Evolutionary conservation across 2,113 vertebrate genomes (phyloP).

Genomic region (Amia ocellicauda): DNA sequence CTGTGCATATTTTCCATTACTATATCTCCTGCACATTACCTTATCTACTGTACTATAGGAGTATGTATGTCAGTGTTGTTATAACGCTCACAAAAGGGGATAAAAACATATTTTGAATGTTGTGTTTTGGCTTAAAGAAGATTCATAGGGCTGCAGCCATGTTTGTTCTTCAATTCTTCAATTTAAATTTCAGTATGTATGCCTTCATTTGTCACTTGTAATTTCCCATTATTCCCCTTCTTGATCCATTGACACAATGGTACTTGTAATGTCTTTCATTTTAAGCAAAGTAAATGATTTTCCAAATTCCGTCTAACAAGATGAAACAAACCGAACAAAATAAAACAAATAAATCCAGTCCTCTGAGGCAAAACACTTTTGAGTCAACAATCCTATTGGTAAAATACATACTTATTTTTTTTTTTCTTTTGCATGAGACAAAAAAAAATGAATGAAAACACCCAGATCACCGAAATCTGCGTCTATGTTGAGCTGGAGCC

Average conservation of each 20-base stretch:
- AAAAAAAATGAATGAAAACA: constrained; percentile 48
- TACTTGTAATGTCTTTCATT: too few relatives aligned
- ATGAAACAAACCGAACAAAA: constrained; percentile 7
- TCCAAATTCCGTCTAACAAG: constrained; percentile 1
- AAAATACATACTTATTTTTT: not conserved
- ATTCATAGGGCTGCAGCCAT: too few relatives aligned
- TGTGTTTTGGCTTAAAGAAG: too few relatives aligned
- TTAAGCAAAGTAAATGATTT: not conserved
- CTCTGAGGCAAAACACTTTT: not conserved
- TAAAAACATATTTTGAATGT: too few relatives aligned
- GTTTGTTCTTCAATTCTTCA: constrained; percentile 11
- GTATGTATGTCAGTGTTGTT: too few relatives aligned
- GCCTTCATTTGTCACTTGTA: constrained; percentile 5
- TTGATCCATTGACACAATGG: too few relatives aligned
- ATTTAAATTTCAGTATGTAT: constrained; percentile 7
- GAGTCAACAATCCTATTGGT: constrained; percentile 14
- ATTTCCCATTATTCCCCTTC: too few relatives aligned
- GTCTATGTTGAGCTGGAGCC: constrained; percentile 58
- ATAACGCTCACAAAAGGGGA: too few relatives aligned
- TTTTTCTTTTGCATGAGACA: not conserved
- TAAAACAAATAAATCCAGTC: not conserved
- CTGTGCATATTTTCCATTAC: too few relatives aligned
- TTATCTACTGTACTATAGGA: too few relatives aligned
- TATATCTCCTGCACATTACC: too few relatives aligned
- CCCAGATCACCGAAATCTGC: constrained; percentile 53